Conservation (phyloP, 2,888 invertebrate species). For the Pandemis corylana region DNA sequence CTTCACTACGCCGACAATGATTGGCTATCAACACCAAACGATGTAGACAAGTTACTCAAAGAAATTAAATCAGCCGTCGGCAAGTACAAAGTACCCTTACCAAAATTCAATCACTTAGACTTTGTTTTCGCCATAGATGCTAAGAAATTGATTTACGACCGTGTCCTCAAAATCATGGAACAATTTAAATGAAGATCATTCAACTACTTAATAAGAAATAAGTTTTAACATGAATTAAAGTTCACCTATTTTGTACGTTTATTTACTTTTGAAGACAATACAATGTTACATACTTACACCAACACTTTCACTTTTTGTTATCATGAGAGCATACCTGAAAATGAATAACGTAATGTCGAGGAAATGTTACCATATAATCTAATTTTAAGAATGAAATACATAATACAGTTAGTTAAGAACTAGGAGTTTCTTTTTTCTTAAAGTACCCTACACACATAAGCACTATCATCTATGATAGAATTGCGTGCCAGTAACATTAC, state of each 20-base stretch:
- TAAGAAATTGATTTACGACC: slow-evolving; percentile 84
- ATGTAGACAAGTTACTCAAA: slow-evolving; percentile 71
- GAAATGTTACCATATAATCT: too few relatives aligned
- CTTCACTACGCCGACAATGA: slow-evolving; percentile 83
- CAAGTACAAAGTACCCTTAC: slow-evolving; percentile 74
- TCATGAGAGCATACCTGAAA: slow-evolving; percentile 24
- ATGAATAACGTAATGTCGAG: not conserved
- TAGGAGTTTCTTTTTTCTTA: too few relatives aligned
- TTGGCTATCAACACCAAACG: slow-evolving; percentile 76
- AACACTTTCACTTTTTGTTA: slow-evolving; percentile 11
- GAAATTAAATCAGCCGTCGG: slow-evolving; percentile 74
- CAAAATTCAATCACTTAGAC: slow-evolving; percentile 84
- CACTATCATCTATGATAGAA: too few relatives aligned
- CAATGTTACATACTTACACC: slow-evolving; percentile 2
- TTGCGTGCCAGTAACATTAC: too few relatives aligned
- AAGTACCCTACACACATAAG: too few relatives aligned
- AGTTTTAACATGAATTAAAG: slow-evolving; percentile 1
- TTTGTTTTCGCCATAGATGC: slow-evolving; percentile 85
- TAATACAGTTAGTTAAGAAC: too few relatives aligned
- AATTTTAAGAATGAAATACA: too few relatives aligned
- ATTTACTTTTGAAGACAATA: slow-evolving; percentile 4
- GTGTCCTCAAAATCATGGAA: slow-evolving; percentile 75
- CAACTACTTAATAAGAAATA: slow-evolving; percentile 2
- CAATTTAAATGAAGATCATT: slow-evolving; percentile 54
- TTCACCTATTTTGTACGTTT: slow-evolving; percentile 12